Conservation (phyloP, 1,140 invertebrate species). For the Maconellicoccus hirsutus region DNA sequence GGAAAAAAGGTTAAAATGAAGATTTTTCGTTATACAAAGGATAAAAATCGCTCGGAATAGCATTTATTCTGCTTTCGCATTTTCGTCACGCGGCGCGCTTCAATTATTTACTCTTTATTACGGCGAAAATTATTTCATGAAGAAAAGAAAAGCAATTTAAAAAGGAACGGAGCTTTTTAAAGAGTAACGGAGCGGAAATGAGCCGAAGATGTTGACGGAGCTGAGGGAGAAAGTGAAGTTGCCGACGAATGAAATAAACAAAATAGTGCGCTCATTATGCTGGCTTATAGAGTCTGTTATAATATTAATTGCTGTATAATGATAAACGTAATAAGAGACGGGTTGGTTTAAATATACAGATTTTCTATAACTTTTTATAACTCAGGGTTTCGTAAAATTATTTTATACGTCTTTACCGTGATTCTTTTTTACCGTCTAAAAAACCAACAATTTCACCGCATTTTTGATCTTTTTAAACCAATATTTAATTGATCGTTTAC, state of each 20-base stretch:
- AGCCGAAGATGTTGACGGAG: slow-evolving; percentile 15
- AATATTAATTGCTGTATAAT: slow-evolving; percentile 22
- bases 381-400: slow-evolving; percentile 14
- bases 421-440: too few species aligned
- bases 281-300: slow-evolving; percentile 21
- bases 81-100: slow-evolving; percentile 21
- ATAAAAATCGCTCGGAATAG: slow-evolving; percentile 14
- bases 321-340: slow-evolving; percentile 19
- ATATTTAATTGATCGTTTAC: too few species aligned
- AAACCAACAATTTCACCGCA: too few species aligned
- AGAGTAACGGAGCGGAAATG: slow-evolving; percentile 19
- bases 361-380: slow-evolving; percentile 14
- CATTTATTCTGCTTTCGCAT: slow-evolving; percentile 19
- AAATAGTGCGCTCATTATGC: slow-evolving; percentile 21
- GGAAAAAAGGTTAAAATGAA: slow-evolving; percentile 15
- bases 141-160: slow-evolving; percentile 22
- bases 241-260: slow-evolving; percentile 17
- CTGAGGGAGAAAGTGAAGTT: slow-evolving; percentile 11
- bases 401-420: too few species aligned
- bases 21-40: background rate
- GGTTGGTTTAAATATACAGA: slow-evolving; percentile 18
- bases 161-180: slow-evolving; percentile 20
- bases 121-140: slow-evolving; percentile 21
- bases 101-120: slow-evolving; percentile 23
- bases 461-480: too few species aligned